Conservation (phyloP, 2,888 invertebrate species). For the Schrankia costaestrigalis region DNA sequence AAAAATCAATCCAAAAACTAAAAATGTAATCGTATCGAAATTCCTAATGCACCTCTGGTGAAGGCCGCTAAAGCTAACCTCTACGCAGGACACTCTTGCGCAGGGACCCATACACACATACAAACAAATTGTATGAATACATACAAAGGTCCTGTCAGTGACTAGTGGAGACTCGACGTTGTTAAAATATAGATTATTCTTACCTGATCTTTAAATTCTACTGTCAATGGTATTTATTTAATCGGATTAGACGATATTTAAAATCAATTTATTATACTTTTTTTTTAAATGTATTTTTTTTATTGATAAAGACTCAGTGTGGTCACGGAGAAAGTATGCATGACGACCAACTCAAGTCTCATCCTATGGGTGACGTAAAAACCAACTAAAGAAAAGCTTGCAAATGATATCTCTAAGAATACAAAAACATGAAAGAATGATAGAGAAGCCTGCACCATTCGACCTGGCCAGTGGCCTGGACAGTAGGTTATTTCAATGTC, state of each 20-base stretch:
- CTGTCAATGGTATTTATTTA: constrained; percentile 61
- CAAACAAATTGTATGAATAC: constrained; percentile 33
- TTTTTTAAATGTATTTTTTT: constrained; percentile 23
- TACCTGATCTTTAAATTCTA: constrained; percentile 53
- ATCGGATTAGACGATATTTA: too few species aligned
- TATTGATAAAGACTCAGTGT: constrained; percentile 49
- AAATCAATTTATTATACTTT: too few species aligned
- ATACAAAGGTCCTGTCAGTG: constrained; percentile 37
- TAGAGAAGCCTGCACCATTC: too few species aligned
- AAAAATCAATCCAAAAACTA: constrained; percentile 44
- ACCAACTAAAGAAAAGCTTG: too few species aligned
- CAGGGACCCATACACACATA: constrained; percentile 59
- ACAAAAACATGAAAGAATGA: too few species aligned
- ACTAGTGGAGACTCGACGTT: constrained; percentile 35
- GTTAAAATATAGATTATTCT: constrained; percentile 45
- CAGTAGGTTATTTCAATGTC: too few species aligned
- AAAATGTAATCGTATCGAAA: constrained; percentile 52
- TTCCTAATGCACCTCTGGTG: constrained; percentile 74
- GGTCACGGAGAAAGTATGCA: too few species aligned
- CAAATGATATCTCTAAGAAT: too few species aligned
- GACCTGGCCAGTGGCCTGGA: too few species aligned
- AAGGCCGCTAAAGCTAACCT: constrained; percentile 74
- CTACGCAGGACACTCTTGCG: constrained; percentile 66
- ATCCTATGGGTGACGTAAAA: too few species aligned
- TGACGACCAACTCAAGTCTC: too few species aligned